Percentiles rank a stretch among this genome's conserved stretches.
phyloP scores from a whole-genome alignment of 2,113 vertebrate species.

The Serinus canaria region DNA sequence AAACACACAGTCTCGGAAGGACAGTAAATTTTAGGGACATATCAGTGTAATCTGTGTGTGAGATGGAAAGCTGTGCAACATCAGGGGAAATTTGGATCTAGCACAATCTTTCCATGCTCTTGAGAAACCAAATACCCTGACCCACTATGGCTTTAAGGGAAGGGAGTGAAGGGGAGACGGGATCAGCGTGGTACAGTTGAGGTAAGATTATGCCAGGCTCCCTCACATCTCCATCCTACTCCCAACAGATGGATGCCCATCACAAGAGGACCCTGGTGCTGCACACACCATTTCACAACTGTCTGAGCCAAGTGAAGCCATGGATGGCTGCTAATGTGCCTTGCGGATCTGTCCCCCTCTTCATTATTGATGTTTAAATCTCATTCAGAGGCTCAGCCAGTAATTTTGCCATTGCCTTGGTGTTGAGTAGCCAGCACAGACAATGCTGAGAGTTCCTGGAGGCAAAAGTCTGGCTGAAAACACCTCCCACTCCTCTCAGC shows the following conservation, averaged over 20 bases:
- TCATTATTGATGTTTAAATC: background rate
- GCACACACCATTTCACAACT: rapidly evolving
- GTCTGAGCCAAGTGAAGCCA: background rate
- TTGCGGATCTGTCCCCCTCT: background rate
- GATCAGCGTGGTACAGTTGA: background rate
- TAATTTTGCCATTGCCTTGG: background rate
- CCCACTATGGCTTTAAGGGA: background rate
- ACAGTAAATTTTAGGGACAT: background rate
- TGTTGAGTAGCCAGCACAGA: background rate
- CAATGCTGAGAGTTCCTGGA: background rate
- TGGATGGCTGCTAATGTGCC: background rate
- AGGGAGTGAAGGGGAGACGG: background rate
- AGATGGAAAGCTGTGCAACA: background rate
- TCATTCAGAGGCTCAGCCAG: background rate
- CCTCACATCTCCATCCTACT: background rate
- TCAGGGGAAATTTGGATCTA: background rate
- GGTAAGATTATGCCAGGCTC: background rate
- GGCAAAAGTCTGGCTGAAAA: background rate
- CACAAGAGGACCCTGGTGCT: background rate
- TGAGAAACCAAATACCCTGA: background rate
- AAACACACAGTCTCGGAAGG: rapidly evolving
- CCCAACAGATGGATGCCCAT: background rate
- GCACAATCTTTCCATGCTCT: background rate
- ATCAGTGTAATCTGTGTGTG: background rate
- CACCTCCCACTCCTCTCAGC: background rate